Conservation (phyloP, 2,113 vertebrate genomes). For the Protobothrops mucrosquamatus region DNA sequence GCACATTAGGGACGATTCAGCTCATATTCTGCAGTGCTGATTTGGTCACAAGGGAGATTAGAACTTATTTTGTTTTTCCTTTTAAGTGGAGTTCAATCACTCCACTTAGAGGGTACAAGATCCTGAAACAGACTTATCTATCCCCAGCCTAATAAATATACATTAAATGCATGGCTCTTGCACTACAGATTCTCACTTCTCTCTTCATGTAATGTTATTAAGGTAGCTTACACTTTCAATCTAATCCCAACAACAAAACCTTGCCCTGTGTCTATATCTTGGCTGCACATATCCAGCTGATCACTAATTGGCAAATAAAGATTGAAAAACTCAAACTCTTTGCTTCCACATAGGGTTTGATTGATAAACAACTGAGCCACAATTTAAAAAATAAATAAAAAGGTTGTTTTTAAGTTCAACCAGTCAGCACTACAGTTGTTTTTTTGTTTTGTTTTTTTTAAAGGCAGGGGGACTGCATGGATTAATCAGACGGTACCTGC, state of each 20-base stretch:
- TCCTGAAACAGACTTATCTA: not conserved
- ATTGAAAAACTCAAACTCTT: not conserved
- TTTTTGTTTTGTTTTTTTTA: not conserved
- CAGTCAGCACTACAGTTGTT: not conserved
- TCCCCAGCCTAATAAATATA: not conserved
- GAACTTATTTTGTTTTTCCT: not conserved
- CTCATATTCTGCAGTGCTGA: not conserved
- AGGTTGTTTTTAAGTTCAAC: not conserved
- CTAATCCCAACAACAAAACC: not conserved
- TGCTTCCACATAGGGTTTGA: not conserved
- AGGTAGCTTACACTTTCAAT: not conserved
- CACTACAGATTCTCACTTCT: not conserved
- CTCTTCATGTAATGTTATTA: not conserved
- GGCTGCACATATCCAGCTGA: not conserved
- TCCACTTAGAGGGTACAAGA: not conserved
- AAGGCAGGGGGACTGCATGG: not conserved
- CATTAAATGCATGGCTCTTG: not conserved
- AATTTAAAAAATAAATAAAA: not conserved
- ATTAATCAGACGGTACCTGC: not conserved
- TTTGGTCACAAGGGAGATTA: not conserved
- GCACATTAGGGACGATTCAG: too few relatives aligned
- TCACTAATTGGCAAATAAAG: not conserved
- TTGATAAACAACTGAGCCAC: not conserved
- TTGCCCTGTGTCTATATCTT: not conserved
- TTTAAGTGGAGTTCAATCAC: not conserved